These are phyloP conservation scores for Etheostoma cragini DNA, from an alignment of 2,113 vertebrate species.

Conservation along the genomic window DNA sequence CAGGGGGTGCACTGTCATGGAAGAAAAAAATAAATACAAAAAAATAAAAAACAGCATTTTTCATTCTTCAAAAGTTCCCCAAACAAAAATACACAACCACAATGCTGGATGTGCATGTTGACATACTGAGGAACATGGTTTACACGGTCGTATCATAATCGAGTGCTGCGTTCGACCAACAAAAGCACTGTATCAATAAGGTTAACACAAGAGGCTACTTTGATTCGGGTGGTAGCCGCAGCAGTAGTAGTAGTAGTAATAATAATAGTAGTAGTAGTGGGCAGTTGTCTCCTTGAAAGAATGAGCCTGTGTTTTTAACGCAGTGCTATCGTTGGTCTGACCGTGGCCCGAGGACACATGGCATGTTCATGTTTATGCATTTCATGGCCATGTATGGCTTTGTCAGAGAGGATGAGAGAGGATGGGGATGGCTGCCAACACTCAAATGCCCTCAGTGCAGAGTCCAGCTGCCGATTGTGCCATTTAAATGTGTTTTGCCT, in stretches of 20 bases:
- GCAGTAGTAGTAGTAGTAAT: no score
- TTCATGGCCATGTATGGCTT: conserved; percentile 28
- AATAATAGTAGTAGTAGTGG: no score
- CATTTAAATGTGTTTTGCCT: conserved; percentile 41
- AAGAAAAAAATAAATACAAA: conserved; percentile 12
- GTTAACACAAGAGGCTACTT: neutral
- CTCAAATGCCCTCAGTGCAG: conserved; percentile 42
- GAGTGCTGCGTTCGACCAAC: neutral
- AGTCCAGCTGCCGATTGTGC: conserved; percentile 53
- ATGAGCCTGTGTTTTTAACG: neutral
- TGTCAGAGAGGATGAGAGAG: conserved; percentile 30
- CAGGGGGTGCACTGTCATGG: conserved; percentile 32
- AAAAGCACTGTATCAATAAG: neutral
- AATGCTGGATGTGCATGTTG: neutral
- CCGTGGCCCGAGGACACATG: conserved; percentile 28
- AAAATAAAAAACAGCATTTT: neutral
- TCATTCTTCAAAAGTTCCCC: neutral
- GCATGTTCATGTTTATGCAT: conserved; percentile 10
- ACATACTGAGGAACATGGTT: neutral
- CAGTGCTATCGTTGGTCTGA: conserved; percentile 25
- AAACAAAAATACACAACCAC: neutral
- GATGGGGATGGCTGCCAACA: conserved; percentile 45
- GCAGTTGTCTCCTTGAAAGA: neutral
- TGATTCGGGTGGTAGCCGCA: neutral
- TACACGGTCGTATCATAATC: neutral